Evolutionary conservation across 2,888 invertebrate genomes (phyloP).

Genomic region (Andricus quercusramuli): DNA sequence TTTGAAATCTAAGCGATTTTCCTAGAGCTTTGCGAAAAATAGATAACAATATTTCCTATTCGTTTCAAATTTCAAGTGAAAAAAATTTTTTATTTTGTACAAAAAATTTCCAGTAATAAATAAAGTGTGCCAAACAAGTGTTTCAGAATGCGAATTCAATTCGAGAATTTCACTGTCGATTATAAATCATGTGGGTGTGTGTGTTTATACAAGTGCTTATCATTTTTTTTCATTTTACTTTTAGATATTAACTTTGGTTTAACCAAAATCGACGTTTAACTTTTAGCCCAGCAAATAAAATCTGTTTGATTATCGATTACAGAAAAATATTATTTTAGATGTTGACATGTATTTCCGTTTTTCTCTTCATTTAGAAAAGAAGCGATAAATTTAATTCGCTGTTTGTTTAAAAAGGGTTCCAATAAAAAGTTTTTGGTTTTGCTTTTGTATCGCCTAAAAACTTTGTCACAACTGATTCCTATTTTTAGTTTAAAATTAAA

Average conservation of each 20-base stretch:
- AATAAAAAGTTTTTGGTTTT: too few species aligned
- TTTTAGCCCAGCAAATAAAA: neutral
- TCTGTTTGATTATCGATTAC: neutral
- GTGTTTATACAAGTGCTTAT: neutral
- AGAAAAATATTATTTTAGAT: neutral
- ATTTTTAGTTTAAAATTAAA: too few species aligned
- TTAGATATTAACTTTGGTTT: neutral
- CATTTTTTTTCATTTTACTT: neutral
- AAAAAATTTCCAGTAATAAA: neutral
- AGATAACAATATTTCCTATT: neutral
- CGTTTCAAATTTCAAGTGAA: neutral
- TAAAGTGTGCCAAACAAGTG: neutral
- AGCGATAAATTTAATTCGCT: neutral
- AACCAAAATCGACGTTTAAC: neutral
- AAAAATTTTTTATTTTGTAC: neutral
- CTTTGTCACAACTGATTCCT: too few species aligned
- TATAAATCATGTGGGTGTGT: neutral
- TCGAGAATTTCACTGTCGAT: neutral
- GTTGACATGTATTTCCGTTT: neutral
- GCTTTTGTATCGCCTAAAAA: too few species aligned
- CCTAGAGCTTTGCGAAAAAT: neutral
- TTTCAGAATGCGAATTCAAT: neutral
- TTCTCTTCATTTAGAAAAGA: neutral
- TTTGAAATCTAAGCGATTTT: neutral
- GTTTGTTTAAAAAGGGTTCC: neutral